Evolutionary conservation across 2,113 vertebrate genomes (phyloP).

Genomic region (Collichthys lucidus): DNA sequence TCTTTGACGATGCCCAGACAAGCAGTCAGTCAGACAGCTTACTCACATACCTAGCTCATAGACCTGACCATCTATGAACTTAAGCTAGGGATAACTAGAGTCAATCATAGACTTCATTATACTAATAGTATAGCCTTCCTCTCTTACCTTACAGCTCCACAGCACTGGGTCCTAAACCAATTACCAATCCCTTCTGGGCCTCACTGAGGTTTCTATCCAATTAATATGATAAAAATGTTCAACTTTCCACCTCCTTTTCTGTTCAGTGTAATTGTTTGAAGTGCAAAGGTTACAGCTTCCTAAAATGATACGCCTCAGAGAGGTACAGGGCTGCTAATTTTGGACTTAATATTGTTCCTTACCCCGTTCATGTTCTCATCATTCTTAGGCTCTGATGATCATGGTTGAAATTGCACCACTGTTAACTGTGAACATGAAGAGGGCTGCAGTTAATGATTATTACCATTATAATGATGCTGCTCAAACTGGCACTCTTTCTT

Average conservation of each 20-base stretch:
- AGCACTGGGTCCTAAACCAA: conserved; percentile 24
- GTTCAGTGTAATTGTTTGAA: conserved; percentile 14
- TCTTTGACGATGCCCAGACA: conserved; percentile 66
- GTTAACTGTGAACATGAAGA: not conserved
- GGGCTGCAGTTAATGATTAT: too few relatives aligned
- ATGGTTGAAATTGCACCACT: not conserved
- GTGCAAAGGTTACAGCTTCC: conserved; percentile 2
- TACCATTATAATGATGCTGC: not conserved
- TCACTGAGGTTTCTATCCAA: conserved; percentile 22
- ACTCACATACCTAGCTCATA: conserved; percentile 20
- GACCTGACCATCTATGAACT: conserved; percentile 37
- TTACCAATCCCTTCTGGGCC: conserved; percentile 26
- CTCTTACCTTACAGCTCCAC: conserved; percentile 1
- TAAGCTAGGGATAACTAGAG: not conserved
- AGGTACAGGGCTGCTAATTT: too few relatives aligned
- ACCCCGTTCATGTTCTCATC: not conserved
- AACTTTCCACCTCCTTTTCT: conserved; percentile 12
- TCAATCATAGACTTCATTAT: conserved; percentile 11
- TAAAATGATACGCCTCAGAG: not conserved
- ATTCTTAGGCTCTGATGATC: not conserved
- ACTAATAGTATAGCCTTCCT: not conserved
- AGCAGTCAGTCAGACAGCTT: conserved; percentile 28
- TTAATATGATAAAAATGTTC: conserved; percentile 43
- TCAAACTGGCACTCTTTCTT: not conserved
- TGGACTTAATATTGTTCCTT: not conserved